Conservation (phyloP, 2,797 vertebrate species). For the Coccyzus lansbergi region DNA sequence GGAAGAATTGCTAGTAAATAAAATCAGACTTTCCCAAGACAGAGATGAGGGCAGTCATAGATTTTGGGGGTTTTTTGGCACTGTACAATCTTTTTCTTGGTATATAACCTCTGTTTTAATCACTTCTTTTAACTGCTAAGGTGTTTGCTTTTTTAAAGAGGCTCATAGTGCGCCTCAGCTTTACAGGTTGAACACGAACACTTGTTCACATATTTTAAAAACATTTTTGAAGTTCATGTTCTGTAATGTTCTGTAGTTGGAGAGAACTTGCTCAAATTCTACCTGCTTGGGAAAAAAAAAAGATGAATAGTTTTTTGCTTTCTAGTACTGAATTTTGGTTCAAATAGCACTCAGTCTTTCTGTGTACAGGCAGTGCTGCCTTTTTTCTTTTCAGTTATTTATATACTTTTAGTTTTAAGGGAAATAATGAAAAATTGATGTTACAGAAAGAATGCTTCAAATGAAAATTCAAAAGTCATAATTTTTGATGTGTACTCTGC, state of each 20-base stretch:
- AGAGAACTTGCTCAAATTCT: neutral
- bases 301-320: too few relatives aligned
- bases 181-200: neutral
- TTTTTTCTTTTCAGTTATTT: neutral
- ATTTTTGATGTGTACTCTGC: neutral
- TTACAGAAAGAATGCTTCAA: neutral
- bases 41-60: neutral
- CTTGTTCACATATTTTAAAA: neutral
- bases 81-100: neutral
- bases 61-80: neutral
- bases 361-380: neutral
- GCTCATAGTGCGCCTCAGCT: neutral
- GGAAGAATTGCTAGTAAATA: neutral
- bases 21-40: neutral
- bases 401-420: neutral
- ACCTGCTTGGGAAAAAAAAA: neutral
- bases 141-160: neutral
- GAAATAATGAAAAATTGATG: neutral
- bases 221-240: neutral
- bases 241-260: neutral
- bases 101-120: neutral
- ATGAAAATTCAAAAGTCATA: neutral
- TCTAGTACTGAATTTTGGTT: neutral
- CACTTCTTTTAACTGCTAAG: neutral
- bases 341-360: neutral